Base-by-base conservation (phyloP, 2,797 vertebrate species). In the Urocyon cinereoargenteus region DNA sequence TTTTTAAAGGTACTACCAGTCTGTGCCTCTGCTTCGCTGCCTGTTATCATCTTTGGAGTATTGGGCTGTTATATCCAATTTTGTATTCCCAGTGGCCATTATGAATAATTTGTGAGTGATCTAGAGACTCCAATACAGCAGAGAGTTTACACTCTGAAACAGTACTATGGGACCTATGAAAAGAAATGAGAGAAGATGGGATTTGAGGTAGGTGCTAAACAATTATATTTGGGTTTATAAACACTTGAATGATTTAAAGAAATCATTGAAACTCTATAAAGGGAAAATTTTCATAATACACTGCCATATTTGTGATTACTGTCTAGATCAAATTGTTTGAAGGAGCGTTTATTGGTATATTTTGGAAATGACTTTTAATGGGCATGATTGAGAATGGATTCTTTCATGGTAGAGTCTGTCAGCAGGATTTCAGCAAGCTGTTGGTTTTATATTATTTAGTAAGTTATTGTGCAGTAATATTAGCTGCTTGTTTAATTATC, bases 181-280 rank as follows among this genome's bases (percentile, higher is more conserved):
- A 40, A 36, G 49, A 24, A 49, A 75, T 66, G 12, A 15, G 61
- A 77, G 18, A 90, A 73, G 18, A 89, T 55, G 45, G 8, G 45
- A 55, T 72, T 75, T 31, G 22, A 91, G 86, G 98, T 98, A 86
- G 4, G 98, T 97, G 31, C n/a, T 12, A 24, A 40, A 16, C 3
- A 34, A 5, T 36, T 34, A 0, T 15, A 12, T 90, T 66, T 81
- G 55, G 10, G 3, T 59, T 75, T 22, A 61, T 6, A 49, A 53
- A 64, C 22, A 55, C 2, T 21, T 85, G 4, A 40, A 7, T 45
- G 2, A 45, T 68, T 31, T 28, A 16, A 26, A 55, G 13, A 70
- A 49, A 2, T 51, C 19, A 45, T 7, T 16, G 13, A 88, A 31
- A 36, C 14, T 40, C 24, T 55, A 19, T 64, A 1, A 64, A 53